These are phyloP conservation scores for Drosophila cognata DNA, from an alignment of 2,888 invertebrate genomes.

Conservation along the genomic window DNA sequence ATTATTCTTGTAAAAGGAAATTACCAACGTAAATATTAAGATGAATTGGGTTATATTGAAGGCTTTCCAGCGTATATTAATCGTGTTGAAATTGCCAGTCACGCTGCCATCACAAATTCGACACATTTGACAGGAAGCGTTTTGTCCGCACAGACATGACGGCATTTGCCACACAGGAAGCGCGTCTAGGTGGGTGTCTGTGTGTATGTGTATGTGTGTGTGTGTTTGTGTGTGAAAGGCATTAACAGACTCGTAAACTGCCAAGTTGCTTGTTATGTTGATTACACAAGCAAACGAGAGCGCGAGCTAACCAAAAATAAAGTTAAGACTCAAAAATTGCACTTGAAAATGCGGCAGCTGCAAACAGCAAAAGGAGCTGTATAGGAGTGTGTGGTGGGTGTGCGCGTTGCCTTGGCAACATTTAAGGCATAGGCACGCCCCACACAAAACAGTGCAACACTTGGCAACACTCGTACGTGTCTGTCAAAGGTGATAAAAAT, in stretches of 20 bases:
- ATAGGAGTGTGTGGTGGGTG: too few species aligned
- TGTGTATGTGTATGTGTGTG: constrained; percentile 3
- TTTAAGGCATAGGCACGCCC: constrained; percentile 59
- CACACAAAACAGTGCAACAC: constrained; percentile 58
- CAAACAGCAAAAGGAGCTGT: not conserved
- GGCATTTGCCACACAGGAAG: constrained; percentile 69
- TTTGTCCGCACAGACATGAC: constrained; percentile 60
- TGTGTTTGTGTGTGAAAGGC: constrained; percentile 53
- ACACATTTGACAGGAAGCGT: constrained; percentile 73
- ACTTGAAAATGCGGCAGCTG: constrained; percentile 50
- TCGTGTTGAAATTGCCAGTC: constrained; percentile 6
- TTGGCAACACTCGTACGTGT: constrained; percentile 50
- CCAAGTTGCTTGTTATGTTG: constrained; percentile 79
- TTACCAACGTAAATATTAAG: not conserved
- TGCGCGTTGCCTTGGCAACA: not conserved
- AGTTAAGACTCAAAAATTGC: constrained; percentile 53
- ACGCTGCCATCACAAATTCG: constrained; percentile 53
- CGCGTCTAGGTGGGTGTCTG: constrained; percentile 66
- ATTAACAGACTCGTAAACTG: constrained; percentile 79
- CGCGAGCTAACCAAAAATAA: constrained; percentile 54
- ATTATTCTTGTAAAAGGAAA: not conserved
- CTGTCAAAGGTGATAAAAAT: constrained; percentile 30
- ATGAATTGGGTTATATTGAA: not conserved
- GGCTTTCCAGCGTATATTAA: not conserved
- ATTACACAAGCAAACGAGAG: constrained; percentile 61